Evolutionary conservation across 1,140 invertebrate species (phyloP), one percentile per base, ranked within the genome.

Genomic region (Elymnias hypermnestra): DNA sequence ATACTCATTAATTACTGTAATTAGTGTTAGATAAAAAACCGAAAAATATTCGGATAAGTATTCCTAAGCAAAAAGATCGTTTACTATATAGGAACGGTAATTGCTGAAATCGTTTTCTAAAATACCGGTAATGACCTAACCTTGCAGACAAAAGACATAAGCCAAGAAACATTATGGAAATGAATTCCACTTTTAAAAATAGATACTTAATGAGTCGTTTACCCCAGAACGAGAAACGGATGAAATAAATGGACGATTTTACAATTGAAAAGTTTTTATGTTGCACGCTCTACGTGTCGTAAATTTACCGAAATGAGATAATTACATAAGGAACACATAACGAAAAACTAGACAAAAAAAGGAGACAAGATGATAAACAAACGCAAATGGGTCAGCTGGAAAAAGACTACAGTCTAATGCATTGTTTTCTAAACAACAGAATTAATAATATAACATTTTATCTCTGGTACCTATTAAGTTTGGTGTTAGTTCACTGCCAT

Each of bases 381-480:
- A 47, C 38, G 51, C 28, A 43, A 33, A 46, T 35, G 44, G 39
- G 33, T 53, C 22, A 57, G 43, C 26, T 49, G 45, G 45, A 57
- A 63, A 67, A 55, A 56, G n/a, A 35, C 41, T 58, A 46, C 55
- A 36, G 36, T 28, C 55, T 68, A 74, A 76, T 76, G 71, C 72
- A 69, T 75, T 76, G 72, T 79, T 67, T 67, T 64, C 47, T 59
- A 75, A 79, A 79, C 66, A 70, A 58, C 46, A 39, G 31, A 18
- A 51, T 57, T 70, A 62, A 66, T 70, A 68, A 72, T 67, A 67
- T 33, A 53, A 64, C 47, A 59, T 62, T 57, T 57, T 37, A 46
- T 58, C 46, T 53, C 33, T 36, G 33, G 15, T 31, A 23, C 23
- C 21, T 44, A 44, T 37, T 51, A 12, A 47, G 44, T 36, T 36